Evolutionary conservation across 2,797 vertebrate genomes (phyloP).

Genomic region (Onychomys arenicola): DNA sequence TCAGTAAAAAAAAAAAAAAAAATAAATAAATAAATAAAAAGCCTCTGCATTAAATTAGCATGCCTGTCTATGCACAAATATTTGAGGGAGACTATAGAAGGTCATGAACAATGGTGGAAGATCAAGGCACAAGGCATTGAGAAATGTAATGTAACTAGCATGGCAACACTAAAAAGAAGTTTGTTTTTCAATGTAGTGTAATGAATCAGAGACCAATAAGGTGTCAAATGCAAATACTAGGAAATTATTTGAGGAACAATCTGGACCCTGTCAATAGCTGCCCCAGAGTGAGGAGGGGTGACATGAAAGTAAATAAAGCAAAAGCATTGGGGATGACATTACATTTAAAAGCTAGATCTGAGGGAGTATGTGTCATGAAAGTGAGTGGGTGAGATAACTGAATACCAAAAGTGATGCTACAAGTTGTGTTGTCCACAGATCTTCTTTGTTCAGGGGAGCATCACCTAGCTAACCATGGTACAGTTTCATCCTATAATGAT

Average conservation of each 20-base stretch:
- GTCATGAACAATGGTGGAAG: neutral
- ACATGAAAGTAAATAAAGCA: conserved; percentile 73
- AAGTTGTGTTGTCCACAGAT: neutral
- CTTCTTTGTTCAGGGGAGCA: conserved; percentile 62
- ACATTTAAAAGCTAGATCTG: conserved; percentile 48
- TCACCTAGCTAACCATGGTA: neutral
- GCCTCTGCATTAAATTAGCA: conserved; percentile 14
- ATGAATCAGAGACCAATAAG: conserved; percentile 55
- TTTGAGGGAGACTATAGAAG: conserved; percentile 51
- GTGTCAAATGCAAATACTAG: conserved; percentile 37
- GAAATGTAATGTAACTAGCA: conserved; percentile 32
- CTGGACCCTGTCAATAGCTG: conserved; percentile 67
- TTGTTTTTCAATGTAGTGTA: neutral
- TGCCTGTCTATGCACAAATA: neutral
- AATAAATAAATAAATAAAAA: too few species aligned
- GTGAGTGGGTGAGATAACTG: neutral
- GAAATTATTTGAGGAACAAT: conserved; percentile 60
- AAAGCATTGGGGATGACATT: neutral
- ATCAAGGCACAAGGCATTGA: conserved; percentile 34
- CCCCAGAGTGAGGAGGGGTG: conserved; percentile 66
- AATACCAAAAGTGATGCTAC: conserved; percentile 50
- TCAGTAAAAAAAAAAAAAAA: conserved; percentile 14
- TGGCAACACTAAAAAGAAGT: conserved; percentile 54
- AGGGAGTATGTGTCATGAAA: conserved; percentile 69
- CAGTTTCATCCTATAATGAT: neutral